phyloP scores from a whole-genome alignment of 2,888 invertebrate genomes.

The Thereva nobilitata region DNA sequence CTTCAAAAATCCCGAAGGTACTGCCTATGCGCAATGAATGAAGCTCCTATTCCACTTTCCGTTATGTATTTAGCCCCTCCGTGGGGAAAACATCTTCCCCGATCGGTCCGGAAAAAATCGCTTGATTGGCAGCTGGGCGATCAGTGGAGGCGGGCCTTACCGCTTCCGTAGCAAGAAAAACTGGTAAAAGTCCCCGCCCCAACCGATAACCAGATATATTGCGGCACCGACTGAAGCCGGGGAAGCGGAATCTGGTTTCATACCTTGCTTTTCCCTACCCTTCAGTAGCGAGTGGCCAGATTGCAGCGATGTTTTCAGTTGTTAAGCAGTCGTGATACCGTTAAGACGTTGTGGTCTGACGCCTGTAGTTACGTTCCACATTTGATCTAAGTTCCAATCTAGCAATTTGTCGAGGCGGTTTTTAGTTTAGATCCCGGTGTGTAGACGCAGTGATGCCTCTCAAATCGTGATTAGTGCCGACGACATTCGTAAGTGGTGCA shows the following conservation, averaged over 20 bases:
- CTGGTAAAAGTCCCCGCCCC: constrained; percentile 20
- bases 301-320: constrained; percentile 50
- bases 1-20: background rate
- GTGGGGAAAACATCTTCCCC: constrained; percentile 24
- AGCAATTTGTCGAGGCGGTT: constrained; percentile 12
- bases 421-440: background rate
- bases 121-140: constrained; percentile 20
- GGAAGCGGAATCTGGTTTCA: constrained; percentile 19
- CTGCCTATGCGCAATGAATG: background rate
- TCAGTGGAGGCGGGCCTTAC: constrained; percentile 21
- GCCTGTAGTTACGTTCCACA: constrained; percentile 9
- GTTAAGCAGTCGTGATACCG: constrained; percentile 59
- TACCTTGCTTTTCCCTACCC: constrained; percentile 1
- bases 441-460: constrained; percentile 6
- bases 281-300: constrained; percentile 19
- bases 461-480: constrained; percentile 11
- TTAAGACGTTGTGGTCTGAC: constrained; percentile 52
- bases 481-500: background rate
- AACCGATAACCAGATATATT: background rate
- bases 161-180: constrained; percentile 15
- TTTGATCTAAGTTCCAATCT: constrained; percentile 20
- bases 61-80: background rate
- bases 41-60: constrained; percentile 1
- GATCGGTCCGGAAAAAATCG: constrained; percentile 20
- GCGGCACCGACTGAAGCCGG: background rate